These are phyloP conservation scores for Gymnosoma rotundatum DNA, from an alignment of 2,888 invertebrate species.

Conservation along the genomic window DNA sequence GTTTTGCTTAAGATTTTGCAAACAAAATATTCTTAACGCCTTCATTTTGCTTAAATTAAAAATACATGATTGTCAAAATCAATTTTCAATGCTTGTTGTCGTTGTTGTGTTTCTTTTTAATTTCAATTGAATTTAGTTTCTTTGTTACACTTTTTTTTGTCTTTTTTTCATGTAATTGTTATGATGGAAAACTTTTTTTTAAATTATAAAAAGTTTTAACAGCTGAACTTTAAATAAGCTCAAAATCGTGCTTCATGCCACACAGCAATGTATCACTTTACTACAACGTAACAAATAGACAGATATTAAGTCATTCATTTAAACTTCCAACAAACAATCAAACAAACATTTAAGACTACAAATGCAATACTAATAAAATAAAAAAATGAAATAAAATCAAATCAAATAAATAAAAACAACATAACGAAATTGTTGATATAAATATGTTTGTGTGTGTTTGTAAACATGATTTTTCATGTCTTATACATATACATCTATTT, in stretches of 20 bases:
- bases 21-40: slow-evolving; percentile 31
- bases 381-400: too few species aligned
- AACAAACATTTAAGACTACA: slow-evolving; percentile 40
- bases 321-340: slow-evolving; percentile 51
- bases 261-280: slow-evolving; percentile 69
- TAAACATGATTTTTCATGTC: slow-evolving; percentile 64
- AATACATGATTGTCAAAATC: slow-evolving; percentile 37
- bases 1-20: slow-evolving; percentile 3
- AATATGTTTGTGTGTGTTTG: slow-evolving; percentile 25
- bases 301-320: slow-evolving; percentile 63
- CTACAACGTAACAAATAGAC: slow-evolving; percentile 60
- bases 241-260: slow-evolving; percentile 71
- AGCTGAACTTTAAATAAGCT: slow-evolving; percentile 71
- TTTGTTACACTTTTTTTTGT: neutral
- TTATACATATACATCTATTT: slow-evolving; percentile 32
- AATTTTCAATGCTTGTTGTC: slow-evolving; percentile 25
- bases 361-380: slow-evolving; percentile 8
- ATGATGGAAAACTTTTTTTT: slow-evolving; percentile 18
- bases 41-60: slow-evolving; percentile 14
- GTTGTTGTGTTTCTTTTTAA: neutral
- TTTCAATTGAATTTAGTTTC: neutral
- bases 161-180: slow-evolving; percentile 28
- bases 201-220: slow-evolving; percentile 22
- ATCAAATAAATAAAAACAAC: neutral
- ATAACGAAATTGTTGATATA: neutral